Base-by-base conservation (phyloP, 1,140 invertebrate genomes). In the Samia ricini region DNA sequence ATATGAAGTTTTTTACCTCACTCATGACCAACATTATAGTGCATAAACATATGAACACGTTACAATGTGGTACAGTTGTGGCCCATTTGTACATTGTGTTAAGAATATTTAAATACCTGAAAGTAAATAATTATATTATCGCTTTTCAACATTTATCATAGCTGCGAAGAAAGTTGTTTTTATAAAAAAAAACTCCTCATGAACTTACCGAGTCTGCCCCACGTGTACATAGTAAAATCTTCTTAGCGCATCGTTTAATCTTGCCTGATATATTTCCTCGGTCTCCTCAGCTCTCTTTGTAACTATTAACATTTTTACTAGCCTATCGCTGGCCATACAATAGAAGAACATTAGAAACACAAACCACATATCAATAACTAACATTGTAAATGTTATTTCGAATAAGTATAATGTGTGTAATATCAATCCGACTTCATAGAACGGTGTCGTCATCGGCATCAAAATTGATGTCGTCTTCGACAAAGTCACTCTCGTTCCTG, bases 351-450 rank as follows among this genome's bases (percentile, higher is more conserved):
- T 76, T 7, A 88, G 42, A 1, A 82, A 21, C 20, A 85, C 70
- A 49, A 86, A 83, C 81, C 85, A 88, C 74, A 88, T 72, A 36
- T 88, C 83, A 24, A 83, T 56, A 12, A 85, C 69, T 3, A 62
- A 36, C 8, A 83, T 71, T 4, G 72, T 77, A 12, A 70, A 71
- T 2, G 71, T 64, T 23, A 81, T 65, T 59, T 79, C 60, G 20
- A 78, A 67, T 6, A 86, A 56, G 62, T 79, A 86, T 20, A 85
- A 66, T 0, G 62, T 71, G 20, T 88, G 85, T 7, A 86, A 26
- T 6, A 79, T 33, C 66, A 77, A 81, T 8, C 74, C 75, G 4
- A 88, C 58, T 67, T 85, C 85, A 48, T 78, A 79, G 24, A 74
- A 86, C 0, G 85, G 85, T 1, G 73, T 56, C 1, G 68, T 67